These are phyloP conservation scores for Trichonephila inaurata DNA, from an alignment of 1,140 invertebrate species.

Conservation along the genomic window DNA sequence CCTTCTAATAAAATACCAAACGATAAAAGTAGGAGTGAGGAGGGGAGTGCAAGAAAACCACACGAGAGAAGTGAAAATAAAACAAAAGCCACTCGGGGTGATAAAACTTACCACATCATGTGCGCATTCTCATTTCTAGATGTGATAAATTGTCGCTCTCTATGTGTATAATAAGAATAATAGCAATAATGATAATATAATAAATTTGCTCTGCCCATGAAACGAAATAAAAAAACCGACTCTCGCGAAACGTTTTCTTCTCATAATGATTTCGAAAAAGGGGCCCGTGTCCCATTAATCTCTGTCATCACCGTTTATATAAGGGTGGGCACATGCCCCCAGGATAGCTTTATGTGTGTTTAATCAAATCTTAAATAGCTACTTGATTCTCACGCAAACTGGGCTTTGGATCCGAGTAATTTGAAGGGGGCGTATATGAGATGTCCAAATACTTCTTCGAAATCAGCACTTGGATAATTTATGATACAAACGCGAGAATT, in stretches of 20 bases:
- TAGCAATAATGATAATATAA: slow-evolving; percentile 74
- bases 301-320: slow-evolving; percentile 73
- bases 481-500: not conserved
- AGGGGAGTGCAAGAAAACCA: not conserved
- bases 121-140: slow-evolving; percentile 52
- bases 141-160: slow-evolving; percentile 70
- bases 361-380: slow-evolving; percentile 77
- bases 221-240: slow-evolving; percentile 21
- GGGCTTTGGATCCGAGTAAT: not conserved
- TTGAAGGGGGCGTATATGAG: slow-evolving; percentile 45
- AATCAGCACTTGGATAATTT: not conserved
- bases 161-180: slow-evolving; percentile 64
- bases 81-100: slow-evolving; percentile 46
- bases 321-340: slow-evolving; percentile 68
- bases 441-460: not conserved
- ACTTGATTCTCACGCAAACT: slow-evolving; percentile 74
- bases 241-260: not conserved
- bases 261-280: slow-evolving; percentile 64
- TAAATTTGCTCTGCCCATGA: slow-evolving; percentile 50
- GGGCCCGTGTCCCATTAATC: slow-evolving; percentile 57
- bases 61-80: not conserved
- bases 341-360: slow-evolving; percentile 71
- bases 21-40: not conserved
- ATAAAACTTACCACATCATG: slow-evolving; percentile 67
- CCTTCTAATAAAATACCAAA: not conserved